phyloP scores from a whole-genome alignment of 1,140 invertebrate species.

The Stegodyphus mimosarum region DNA sequence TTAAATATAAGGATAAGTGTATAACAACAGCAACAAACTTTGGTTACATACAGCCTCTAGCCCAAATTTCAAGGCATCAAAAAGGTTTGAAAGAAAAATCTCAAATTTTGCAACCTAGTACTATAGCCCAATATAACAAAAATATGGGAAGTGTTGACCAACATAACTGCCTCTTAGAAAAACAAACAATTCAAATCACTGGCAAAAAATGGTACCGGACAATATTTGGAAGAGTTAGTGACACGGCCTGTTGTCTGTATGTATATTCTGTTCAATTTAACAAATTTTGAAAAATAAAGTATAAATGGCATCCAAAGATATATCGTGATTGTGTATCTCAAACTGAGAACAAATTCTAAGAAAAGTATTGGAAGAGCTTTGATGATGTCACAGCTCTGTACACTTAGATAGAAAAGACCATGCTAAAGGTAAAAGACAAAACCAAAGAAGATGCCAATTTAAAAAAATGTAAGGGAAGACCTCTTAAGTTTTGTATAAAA shows the following conservation, averaged over 20 bases:
- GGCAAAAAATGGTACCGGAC: constrained; percentile 16
- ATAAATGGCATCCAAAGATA: not conserved
- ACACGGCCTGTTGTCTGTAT: constrained; percentile 18
- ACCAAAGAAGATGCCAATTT: not conserved
- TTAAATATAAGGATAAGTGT: too few relatives aligned
- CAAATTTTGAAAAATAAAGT: not conserved
- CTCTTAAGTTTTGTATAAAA: constrained; percentile 1
- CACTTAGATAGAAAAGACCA: not conserved
- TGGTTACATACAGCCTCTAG: too few relatives aligned
- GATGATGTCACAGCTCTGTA: not conserved
- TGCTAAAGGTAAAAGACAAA: not conserved
- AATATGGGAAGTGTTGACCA: too few relatives aligned
- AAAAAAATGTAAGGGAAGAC: not conserved
- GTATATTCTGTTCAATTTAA: not conserved
- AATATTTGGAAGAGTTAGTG: not conserved
- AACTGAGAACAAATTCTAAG: not conserved
- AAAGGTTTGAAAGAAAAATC: too few relatives aligned
- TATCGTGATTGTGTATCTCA: not conserved
- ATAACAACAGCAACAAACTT: too few relatives aligned
- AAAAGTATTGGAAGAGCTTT: not conserved
- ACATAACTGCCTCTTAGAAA: too few relatives aligned
- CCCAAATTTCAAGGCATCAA: too few relatives aligned
- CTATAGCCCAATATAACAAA: too few relatives aligned
- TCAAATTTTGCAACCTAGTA: too few relatives aligned
- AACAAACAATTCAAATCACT: constrained; percentile 17